These are phyloP conservation scores for Oreohelix idahoensis DNA, from an alignment of 1,140 invertebrate species.

Conservation along the genomic window DNA sequence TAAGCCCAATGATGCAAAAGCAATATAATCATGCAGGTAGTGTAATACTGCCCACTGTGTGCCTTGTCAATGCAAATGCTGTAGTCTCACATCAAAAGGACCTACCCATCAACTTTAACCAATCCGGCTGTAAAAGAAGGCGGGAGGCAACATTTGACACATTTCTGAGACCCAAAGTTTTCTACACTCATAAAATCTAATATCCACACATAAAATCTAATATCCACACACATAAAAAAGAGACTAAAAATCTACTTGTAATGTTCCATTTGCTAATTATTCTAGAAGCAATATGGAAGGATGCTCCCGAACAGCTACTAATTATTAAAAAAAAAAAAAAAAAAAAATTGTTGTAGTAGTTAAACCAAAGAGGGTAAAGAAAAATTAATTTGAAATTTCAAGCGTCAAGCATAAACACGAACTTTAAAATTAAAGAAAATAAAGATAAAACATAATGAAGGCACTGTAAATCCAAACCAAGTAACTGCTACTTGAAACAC, in stretches of 20 bases:
- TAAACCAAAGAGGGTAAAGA: background rate
- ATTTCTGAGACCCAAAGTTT: background rate
- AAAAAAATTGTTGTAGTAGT: background rate
- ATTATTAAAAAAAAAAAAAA: background rate
- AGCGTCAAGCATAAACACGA: background rate
- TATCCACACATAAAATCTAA: slow-evolving; percentile 6
- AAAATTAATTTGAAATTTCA: background rate
- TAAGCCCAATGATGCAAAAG: slow-evolving; percentile 4
- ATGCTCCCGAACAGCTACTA: background rate
- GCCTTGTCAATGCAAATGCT: background rate
- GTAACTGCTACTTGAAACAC: background rate
- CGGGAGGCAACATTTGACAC: background rate
- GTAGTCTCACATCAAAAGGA: background rate
- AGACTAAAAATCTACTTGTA: background rate
- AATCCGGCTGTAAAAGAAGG: slow-evolving; percentile 30
- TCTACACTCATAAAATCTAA: background rate
- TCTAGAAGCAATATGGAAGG: background rate
- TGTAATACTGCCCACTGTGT: background rate
- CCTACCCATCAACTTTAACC: slow-evolving; percentile 37
- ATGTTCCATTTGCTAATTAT: background rate
- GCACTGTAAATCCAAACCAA: background rate
- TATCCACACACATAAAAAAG: background rate
- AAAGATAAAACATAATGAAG: background rate
- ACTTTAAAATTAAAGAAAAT: background rate
- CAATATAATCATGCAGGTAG: slow-evolving; percentile 9